Evolutionary conservation across 2,113 vertebrate species (phyloP), one percentile per base, ranked within the genome.

Genomic region (Pedionomus torquatus): DNA sequence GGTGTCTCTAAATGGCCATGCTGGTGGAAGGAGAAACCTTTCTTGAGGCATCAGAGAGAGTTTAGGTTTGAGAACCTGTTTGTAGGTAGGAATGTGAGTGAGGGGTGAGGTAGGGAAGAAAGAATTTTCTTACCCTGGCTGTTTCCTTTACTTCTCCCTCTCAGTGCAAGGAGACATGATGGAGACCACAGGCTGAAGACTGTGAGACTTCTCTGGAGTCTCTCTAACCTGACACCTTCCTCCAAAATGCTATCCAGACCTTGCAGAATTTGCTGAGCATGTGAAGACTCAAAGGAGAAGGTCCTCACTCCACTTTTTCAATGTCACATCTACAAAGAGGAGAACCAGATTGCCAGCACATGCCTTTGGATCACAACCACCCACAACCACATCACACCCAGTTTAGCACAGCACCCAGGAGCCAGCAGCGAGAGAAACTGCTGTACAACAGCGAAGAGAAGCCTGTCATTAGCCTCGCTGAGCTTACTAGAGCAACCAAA

Each of bases 211-310:
- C 30, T 97, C 30, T 81, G 64, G 41, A 97, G 89, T 70, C 89
- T 98, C 15, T 91, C 97, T n/a, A 97, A 97, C 77, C 87, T 98
- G 64, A 97, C 95, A 63, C 90, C 39, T 83, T 98, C 37, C 97
- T 98, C n/a, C 96, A 98, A 95, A 98, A 84, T 83, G 31, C 96
- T 98, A 75, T 96, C 96, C 49, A 90, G 97, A 98, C 77, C 92
- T 98, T 95, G 79, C 82, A 98, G 93, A 86, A 93, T 97, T 65
- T 54, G 97, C 98, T 49, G 97, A 98, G 19, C 98, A 98, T 88
- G 97, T 98, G 97, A 98, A 92, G 93, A 77, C 87, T 57, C 97
- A 97, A 64, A 92, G 97, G 97, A 97, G 97, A 96, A 97, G 95
- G 68, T 75, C n/a, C 30, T 75, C 82, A 30, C 33, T 74, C 30